A percentile compares a stretch with the other conserved stretches of the same genome.
Evolutionary conservation across 2,888 invertebrate genomes (phyloP).

Genomic region (Aplocera efformata): DNA sequence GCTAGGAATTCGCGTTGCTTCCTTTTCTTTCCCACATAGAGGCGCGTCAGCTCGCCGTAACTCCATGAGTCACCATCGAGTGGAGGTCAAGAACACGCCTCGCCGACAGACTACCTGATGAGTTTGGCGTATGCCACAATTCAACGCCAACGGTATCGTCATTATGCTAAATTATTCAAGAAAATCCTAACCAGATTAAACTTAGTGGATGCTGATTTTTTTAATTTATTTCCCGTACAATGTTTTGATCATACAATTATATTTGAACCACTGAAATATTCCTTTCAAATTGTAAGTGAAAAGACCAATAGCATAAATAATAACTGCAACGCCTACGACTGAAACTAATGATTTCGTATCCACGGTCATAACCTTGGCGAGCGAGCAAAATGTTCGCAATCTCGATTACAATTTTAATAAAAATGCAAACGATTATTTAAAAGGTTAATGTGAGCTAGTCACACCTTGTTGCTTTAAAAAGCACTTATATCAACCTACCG

Average conservation of each 20-base stretch:
- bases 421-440: conserved; percentile 5
- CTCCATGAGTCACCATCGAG: conserved; percentile 55
- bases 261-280: conserved; percentile 11
- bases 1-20: conserved; percentile 32
- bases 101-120: conserved; percentile 60
- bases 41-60: conserved; percentile 22
- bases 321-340: conserved; percentile 15
- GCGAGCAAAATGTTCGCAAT: conserved; percentile 13
- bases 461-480: too few relatives aligned
- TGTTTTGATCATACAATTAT: conserved; percentile 19
- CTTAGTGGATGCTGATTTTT: too few relatives aligned
- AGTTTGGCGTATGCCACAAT: conserved; percentile 60
- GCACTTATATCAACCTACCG: too few relatives aligned
- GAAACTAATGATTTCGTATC: conserved; percentile 22
- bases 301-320: conserved; percentile 8
- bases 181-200: too few relatives aligned
- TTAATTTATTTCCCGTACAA: not conserved
- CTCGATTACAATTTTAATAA: conserved; percentile 7
- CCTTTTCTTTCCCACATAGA: conserved; percentile 35
- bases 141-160: conserved; percentile 20
- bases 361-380: conserved; percentile 28
- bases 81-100: conserved; percentile 73
- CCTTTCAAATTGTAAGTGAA: conserved; percentile 20
- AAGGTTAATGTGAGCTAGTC: conserved; percentile 9
- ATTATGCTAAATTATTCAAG: not conserved